Evolutionary conservation across 2,797 vertebrate genomes (phyloP).

Genomic region (Telmatherina bonti): DNA sequence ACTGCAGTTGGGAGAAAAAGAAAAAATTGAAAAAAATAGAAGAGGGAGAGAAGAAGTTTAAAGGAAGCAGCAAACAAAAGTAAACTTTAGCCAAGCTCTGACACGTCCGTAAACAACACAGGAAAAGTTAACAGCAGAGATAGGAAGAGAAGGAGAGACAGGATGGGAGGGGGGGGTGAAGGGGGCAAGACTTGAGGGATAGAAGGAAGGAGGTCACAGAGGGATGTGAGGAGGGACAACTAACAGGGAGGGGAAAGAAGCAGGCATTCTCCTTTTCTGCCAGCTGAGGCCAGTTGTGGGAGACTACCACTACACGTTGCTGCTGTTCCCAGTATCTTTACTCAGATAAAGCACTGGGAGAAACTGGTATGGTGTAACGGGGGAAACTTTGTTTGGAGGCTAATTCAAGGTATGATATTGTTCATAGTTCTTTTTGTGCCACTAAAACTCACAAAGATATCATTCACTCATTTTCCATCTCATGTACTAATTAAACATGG

Average conservation of each 20-base stretch:
- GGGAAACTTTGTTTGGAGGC: constrained; percentile 76
- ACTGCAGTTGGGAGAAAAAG: neutral
- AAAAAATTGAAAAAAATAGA: neutral
- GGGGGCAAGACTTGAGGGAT: constrained; percentile 26
- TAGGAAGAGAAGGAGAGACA: constrained; percentile 37
- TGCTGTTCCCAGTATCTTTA: constrained; percentile 74
- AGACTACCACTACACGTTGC: constrained; percentile 80
- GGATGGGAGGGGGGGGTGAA: neutral
- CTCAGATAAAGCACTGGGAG: constrained; percentile 77
- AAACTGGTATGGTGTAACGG: constrained; percentile 72
- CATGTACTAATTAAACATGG: neutral
- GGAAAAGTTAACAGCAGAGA: constrained; percentile 58
- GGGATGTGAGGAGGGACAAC: constrained; percentile 68
- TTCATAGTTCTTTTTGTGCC: constrained; percentile 6
- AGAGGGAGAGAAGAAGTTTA: constrained; percentile 5
- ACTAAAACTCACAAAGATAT: constrained; percentile 2
- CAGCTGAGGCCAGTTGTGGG: constrained; percentile 83
- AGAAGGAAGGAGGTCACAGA: constrained; percentile 65
- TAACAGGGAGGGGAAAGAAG: constrained; percentile 71
- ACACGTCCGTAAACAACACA: constrained; percentile 91
- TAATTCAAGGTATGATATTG: constrained; percentile 76
- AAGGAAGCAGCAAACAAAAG: constrained; percentile 76
- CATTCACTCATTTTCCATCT: constrained; percentile 2
- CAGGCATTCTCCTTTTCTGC: constrained; percentile 88
- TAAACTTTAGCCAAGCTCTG: constrained; percentile 89